Evolutionary conservation across 2,797 vertebrate genomes (phyloP), one percentile per base, ranked within the genome.

Genomic region (Bryconaethiops microstoma): DNA sequence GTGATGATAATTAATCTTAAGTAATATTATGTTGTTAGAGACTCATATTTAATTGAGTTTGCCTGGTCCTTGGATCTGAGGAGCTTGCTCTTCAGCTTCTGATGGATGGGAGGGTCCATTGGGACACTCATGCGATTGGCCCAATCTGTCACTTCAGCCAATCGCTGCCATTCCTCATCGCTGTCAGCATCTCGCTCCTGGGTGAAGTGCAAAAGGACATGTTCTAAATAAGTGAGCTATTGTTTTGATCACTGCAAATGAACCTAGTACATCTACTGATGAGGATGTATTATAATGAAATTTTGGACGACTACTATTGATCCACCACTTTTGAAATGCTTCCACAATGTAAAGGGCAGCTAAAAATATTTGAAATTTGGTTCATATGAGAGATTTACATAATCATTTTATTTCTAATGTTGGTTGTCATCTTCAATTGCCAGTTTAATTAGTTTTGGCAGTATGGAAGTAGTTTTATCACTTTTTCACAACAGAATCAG

Each of bases 101-200:
- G 89, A 83, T 89, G 86, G 84, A 97, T 90, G 55, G 78, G 83
- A 0, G 79, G 84, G 62, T 95, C 78, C 90, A 70, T 88, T 87
- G 21, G 85, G 65, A 89, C 48, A 83, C 84, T 1, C 74, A 76
- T 78, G 83, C 92, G 75, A 83, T 88, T 83, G 89, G 92, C 91
- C 70, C 64, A 64, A 55, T 95, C 89, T 0, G 91, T 89, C 39
- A 88, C 86, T 76, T 94, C 84, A 0, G 84, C 89, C 76, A 97
- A 81, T 4, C 88, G 88, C 68, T 94, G 91, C 96, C 95, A 97
- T 54, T 95, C 94, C 4, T 94, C 92, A 68, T 96, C 93, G 0
- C 90, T 93, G 85, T 95, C 94, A 75, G 84, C 78, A 67, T 96
- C 92, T 96, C 97, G 83, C 64, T 96, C 92, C 97, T 98, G 83